Base-by-base conservation (phyloP, 2,113 vertebrate genomes). In the Lanius ludovicianus region DNA sequence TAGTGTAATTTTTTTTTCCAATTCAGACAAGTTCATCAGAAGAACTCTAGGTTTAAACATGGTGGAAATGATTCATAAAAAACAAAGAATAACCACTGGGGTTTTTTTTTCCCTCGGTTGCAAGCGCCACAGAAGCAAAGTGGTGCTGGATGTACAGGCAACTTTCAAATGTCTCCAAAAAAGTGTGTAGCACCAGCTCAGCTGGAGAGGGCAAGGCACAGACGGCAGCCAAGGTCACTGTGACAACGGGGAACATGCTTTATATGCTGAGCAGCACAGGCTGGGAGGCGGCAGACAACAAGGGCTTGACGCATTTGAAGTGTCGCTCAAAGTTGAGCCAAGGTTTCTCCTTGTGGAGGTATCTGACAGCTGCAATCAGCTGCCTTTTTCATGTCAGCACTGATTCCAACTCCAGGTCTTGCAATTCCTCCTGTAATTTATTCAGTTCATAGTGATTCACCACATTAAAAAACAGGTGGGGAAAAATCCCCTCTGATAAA, bases 201-300 rank as follows among this genome's bases (percentile, higher is more conserved):
- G 95, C 95, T 92, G 94, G 94, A 92, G 89, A 97, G 95, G 95
- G 96, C 93, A 95, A 84, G 93, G 93, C 96, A 95, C 91, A 97
- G 96, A 89, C 87, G 57, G 94, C 95, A 96, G 95, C 85, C 95
- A 97, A 97, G 96, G 96, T 95, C 91, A 95, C 81, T 87, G 89
- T 91, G 91, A 93, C 95, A 96, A 79, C 65, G 2, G 93, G 95
- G 95, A 94, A 95, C 84, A 76, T 94, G 95, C 84, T 96, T 96
- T 41, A 95, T 89, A 97, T 96, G 95, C 94, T 76, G 95, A 96
- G 94, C 95, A 96, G 91, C 93, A 33, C 87, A 10, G 91, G 81
- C 94, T 96, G 93, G 93, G 82, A 76, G 84, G 56, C 82, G 27
- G 89, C 94, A 96, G 95, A 95, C 94, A 96, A 91, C 94, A 68